Conservation (phyloP, 2,113 vertebrate genomes). For the Litocranius walleri region DNA sequence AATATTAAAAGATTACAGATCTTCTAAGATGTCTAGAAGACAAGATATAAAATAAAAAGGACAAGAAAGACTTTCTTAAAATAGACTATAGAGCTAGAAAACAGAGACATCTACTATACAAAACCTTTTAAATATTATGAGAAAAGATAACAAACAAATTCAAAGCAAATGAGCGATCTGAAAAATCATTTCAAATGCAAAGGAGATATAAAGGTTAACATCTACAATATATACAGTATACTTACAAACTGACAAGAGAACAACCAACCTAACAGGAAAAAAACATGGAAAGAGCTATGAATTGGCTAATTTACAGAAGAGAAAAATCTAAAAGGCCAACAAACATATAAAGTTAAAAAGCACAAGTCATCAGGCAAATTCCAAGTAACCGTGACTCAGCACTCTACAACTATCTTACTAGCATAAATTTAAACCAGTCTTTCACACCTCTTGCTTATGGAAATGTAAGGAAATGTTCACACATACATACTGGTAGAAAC, state of each 20-base stretch:
- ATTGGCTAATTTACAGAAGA: neutral
- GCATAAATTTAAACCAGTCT: neutral
- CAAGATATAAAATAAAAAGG: neutral
- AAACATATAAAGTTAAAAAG: neutral
- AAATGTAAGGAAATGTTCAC: neutral
- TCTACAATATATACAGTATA: neutral
- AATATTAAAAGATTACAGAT: neutral
- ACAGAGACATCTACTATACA: neutral
- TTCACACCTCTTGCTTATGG: neutral
- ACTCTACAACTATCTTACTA: neutral
- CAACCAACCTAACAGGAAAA: neutral
- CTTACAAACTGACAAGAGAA: neutral
- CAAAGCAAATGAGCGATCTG: neutral
- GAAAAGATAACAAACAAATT: neutral
- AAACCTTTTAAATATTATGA: neutral
- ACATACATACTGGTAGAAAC: neutral
- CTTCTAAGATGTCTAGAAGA: neutral
- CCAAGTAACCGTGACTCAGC: neutral
- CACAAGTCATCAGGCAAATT: neutral
- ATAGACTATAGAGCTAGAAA: neutral
- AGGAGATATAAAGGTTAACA: neutral
- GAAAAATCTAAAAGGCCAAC: neutral
- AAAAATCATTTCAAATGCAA: constrained; percentile 14
- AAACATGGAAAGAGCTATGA: neutral
- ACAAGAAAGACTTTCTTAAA: neutral